Conservation (phyloP, 2,113 vertebrate genomes). For the Urocitellus parryii region DNA sequence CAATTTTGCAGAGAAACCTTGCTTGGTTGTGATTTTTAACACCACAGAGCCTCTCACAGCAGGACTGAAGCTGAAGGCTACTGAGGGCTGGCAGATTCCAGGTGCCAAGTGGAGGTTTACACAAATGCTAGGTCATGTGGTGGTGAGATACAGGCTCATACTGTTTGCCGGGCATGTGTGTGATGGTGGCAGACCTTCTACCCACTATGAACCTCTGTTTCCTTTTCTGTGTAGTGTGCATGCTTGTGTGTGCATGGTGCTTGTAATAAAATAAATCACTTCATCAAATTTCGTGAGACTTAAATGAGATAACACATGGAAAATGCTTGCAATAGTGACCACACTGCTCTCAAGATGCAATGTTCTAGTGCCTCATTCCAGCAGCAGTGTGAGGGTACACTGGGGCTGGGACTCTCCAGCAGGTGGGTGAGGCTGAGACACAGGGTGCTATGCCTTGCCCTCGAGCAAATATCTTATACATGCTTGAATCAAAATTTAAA, state of each 20-base stretch:
- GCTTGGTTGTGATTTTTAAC: background rate
- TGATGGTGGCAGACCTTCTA: background rate
- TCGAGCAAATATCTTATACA: background rate
- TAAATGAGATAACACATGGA: background rate
- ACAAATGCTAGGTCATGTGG: background rate
- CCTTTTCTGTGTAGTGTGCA: background rate
- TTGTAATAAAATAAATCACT: background rate
- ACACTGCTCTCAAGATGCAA: no score
- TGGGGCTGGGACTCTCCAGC: background rate
- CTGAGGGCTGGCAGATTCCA: background rate
- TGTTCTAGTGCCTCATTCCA: background rate
- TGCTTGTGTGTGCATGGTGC: background rate
- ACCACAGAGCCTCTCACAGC: background rate
- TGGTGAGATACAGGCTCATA: background rate
- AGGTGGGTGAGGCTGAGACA: background rate
- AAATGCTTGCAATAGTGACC: background rate
- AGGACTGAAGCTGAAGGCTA: background rate
- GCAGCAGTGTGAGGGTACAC: fast-evolving
- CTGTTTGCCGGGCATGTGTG: background rate
- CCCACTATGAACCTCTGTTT: background rate
- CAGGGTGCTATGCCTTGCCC: fast-evolving
- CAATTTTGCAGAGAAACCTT: background rate
- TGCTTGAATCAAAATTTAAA: background rate
- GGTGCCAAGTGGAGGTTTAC: background rate
- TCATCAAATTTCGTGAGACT: background rate